Evolutionary conservation across 2,113 vertebrate genomes (phyloP).

Genomic region (Protobothrops flavoviridis): DNA sequence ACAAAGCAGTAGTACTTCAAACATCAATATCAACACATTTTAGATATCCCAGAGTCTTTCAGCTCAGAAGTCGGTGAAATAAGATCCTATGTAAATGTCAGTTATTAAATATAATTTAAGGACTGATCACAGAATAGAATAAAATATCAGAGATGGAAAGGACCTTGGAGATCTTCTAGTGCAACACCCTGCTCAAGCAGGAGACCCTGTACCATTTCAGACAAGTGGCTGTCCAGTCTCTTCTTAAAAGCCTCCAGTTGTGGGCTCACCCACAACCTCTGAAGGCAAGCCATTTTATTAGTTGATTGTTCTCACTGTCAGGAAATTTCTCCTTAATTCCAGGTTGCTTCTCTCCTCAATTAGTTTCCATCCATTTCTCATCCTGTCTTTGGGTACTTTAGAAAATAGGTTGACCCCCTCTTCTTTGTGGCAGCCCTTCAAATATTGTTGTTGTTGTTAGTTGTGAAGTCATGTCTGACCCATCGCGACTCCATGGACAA

Average conservation of each 20-base stretch:
- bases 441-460: not conserved
- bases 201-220: not conserved
- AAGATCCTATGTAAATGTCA: not conserved
- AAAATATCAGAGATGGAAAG: not conserved
- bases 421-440: not conserved
- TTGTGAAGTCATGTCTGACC: no score
- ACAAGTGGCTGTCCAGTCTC: not conserved
- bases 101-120: not conserved
- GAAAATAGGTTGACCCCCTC: not conserved
- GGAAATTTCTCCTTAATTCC: not conserved
- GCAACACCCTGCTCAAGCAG: not conserved
- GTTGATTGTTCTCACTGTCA: not conserved
- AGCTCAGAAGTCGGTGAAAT: not conserved
- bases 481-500: no score
- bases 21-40: not conserved
- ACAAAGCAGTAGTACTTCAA: not conserved
- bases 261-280: not conserved
- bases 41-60: not conserved
- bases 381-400: not conserved
- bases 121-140: not conserved
- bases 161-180: not conserved
- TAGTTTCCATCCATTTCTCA: not conserved
- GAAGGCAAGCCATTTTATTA: not conserved
- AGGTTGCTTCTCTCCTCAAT: not conserved
- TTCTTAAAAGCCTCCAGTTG: not conserved